These are phyloP conservation scores for Thalassaphorura encarpata DNA, from an alignment of 1,140 invertebrate genomes.

Conservation along the genomic window DNA sequence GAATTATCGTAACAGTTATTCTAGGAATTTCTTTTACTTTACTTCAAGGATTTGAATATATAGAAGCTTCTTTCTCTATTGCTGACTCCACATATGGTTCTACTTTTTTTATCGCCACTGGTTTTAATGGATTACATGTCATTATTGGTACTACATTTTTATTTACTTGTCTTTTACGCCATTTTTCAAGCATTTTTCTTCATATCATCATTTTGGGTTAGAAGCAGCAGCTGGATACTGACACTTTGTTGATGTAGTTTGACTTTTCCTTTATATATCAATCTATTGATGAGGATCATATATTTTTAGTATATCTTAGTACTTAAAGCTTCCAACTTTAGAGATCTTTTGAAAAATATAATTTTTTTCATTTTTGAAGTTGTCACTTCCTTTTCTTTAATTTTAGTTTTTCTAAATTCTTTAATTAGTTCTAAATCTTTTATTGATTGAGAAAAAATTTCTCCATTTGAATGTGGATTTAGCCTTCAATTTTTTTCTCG, in stretches of 20 bases:
- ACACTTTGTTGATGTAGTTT: constrained; percentile 63
- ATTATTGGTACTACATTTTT: constrained; percentile 56
- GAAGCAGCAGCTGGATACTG: constrained; percentile 60
- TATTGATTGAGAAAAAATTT: constrained; percentile 20
- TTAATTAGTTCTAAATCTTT: constrained; percentile 44
- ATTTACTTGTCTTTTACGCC: constrained; percentile 45
- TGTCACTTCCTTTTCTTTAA: constrained; percentile 38
- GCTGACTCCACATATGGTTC: constrained; percentile 52
- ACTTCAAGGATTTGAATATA: constrained; percentile 38
- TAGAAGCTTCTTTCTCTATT: constrained; percentile 45
- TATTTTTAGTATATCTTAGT: constrained; percentile 54
- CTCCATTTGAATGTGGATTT: constrained; percentile 34
- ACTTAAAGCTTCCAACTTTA: constrained; percentile 59
- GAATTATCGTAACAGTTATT: constrained; percentile 44
- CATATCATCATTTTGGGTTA: constrained; percentile 54
- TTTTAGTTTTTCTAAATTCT: constrained; percentile 42
- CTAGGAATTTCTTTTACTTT: constrained; percentile 46
- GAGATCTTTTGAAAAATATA: constrained; percentile 45
- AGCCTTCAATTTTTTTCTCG: constrained; percentile 21
- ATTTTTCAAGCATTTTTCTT: constrained; percentile 47
- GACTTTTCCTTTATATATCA: constrained; percentile 56
- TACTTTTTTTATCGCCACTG: constrained; percentile 57
- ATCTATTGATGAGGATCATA: constrained; percentile 54
- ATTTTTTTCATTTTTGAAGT: constrained; percentile 38
- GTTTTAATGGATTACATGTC: constrained; percentile 62